Percentiles rank a stretch among this genome's conserved stretches.
These are phyloP conservation scores for Ctenodactylus gundi DNA, from an alignment of 2,113 vertebrate genomes.

Conservation along the genomic window DNA sequence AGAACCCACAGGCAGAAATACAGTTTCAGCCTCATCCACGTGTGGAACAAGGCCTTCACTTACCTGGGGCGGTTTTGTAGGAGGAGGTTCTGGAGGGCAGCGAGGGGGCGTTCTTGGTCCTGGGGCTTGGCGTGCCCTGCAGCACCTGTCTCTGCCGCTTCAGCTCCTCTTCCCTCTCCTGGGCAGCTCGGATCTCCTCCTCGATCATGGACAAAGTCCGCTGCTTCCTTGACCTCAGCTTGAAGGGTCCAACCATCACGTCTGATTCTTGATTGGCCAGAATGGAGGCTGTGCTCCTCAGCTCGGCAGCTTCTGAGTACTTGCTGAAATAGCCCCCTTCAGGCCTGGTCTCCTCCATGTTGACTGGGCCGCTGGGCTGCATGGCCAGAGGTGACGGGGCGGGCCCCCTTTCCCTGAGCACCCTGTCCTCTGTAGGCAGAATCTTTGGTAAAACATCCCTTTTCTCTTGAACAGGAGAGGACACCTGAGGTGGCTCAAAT, in stretches of 20 bases:
- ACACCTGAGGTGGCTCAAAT: slow-evolving; percentile 87
- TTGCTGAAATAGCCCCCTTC: slow-evolving; percentile 98
- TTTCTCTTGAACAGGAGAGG: slow-evolving; percentile 87
- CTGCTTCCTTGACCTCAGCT: slow-evolving; percentile 96
- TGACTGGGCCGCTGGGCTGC: slow-evolving; percentile 84
- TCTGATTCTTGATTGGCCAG: slow-evolving; percentile 89
- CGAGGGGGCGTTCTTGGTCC: slow-evolving; percentile 85
- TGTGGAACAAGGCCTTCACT: neutral
- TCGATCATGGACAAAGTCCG: slow-evolving; percentile 98
- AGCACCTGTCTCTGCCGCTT: slow-evolving; percentile 91
- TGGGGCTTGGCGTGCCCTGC: slow-evolving; percentile 82
- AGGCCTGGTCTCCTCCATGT: slow-evolving; percentile 85
- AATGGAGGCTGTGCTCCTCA: slow-evolving; percentile 93
- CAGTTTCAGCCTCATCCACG: neutral
- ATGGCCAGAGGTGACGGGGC: slow-evolving; percentile 61
- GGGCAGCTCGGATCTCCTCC: slow-evolving; percentile 97
- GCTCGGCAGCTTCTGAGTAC: slow-evolving; percentile 95
- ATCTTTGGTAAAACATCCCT: slow-evolving; percentile 87
- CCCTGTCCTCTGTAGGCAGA: slow-evolving; percentile 75
- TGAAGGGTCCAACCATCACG: slow-evolving; percentile 92
- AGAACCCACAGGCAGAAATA: neutral
- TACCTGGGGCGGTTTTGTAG: slow-evolving; percentile 94
- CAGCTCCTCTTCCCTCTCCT: slow-evolving; percentile 97
- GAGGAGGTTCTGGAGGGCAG: slow-evolving; percentile 87
- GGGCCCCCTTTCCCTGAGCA: slow-evolving; percentile 80